Evolutionary conservation across 2,113 vertebrate genomes (phyloP), one percentile per base, ranked within the genome.

Genomic region (Hippocampus abdominalis): DNA sequence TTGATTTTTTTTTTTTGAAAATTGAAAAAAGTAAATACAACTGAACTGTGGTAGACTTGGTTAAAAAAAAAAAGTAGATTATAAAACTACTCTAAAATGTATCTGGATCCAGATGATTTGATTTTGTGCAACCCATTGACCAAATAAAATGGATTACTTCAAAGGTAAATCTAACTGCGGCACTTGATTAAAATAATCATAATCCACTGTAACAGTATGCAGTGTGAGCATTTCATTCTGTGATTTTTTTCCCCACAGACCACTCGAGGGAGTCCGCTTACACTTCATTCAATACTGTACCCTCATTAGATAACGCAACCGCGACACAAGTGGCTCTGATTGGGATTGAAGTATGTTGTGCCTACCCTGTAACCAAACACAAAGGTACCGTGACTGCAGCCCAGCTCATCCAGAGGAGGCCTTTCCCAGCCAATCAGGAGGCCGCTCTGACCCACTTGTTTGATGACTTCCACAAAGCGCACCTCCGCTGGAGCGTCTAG

Each of bases 291-390:
- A 16, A 48, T 16, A 53, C 49, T 21, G 20, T 32, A 36, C 32
- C 32, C 32, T 36, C 23, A 36, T 36, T 44, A 44, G 3, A 13
- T 46, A 10, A n/a, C 15, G 13, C 59, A 16, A 53, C 20, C n/a
- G 20, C 21, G 2, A 53, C 21, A 53, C 12, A 51, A 53, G 21
- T 23, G 51, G 0, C 51, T 57, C 21, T 10, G 53, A n/a, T 54
- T 27, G 25, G 15, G 54, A 11, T 15, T 27, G 1, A 27, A 8
- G 23, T 73, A 18, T 29, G 13, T 9, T 60, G 25, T 71, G 53
- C 83, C 9, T 86, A 92, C 91, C 87, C 89, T 86, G 68, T 89
- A 90, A 71, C 92, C 90, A 25, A 89, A 85, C 75, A 88, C 80
- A 73, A 87, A 91, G 9, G 77, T 88, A 71, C 83, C 82, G 16